Conservation (phyloP, 2,888 invertebrate genomes). For the Apomyelois bistriatella region DNA sequence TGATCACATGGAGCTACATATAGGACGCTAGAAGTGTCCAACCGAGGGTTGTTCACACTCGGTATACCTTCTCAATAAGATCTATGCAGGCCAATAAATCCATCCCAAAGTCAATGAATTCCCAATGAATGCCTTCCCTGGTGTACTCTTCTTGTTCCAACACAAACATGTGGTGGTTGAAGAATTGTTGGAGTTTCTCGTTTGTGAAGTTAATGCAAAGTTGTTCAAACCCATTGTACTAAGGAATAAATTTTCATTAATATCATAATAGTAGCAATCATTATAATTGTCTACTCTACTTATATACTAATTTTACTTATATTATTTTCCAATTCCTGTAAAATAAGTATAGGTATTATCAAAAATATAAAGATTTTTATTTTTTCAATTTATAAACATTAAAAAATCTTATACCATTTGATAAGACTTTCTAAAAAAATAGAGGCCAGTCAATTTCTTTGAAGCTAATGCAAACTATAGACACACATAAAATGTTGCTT, state of each 20-base stretch:
- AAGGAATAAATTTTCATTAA: conserved; percentile 65
- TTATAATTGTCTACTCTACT: conserved; percentile 16
- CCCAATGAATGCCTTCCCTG: conserved; percentile 98
- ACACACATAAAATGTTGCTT: no score
- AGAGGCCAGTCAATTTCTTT: conserved; percentile 2
- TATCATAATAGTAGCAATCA: conserved; percentile 29
- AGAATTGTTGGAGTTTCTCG: conserved; percentile 99
- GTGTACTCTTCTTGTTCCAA: conserved; percentile 99
- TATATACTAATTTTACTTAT: conserved; percentile 6
- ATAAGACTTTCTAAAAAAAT: neutral
- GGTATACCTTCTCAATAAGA: conserved; percentile 96
- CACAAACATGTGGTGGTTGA: conserved; percentile 99
- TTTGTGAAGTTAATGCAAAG: conserved; percentile 99
- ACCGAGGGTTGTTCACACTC: conserved; percentile 51
- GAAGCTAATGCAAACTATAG: no score
- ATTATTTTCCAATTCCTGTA: neutral
- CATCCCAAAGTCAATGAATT: conserved; percentile 99
- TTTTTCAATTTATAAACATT: neutral
- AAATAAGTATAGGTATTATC: neutral
- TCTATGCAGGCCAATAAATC: conserved; percentile 99
- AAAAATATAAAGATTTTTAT: neutral
- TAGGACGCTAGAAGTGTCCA: conserved; percentile 31
- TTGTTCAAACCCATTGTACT: conserved; percentile 99
- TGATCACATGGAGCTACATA: conserved; percentile 35
- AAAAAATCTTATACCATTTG: no score